A percentile compares a stretch with the other conserved stretches of the same genome.
phyloP scores from a whole-genome alignment of 2,888 invertebrate genomes.

The Girardia tigrina region DNA sequence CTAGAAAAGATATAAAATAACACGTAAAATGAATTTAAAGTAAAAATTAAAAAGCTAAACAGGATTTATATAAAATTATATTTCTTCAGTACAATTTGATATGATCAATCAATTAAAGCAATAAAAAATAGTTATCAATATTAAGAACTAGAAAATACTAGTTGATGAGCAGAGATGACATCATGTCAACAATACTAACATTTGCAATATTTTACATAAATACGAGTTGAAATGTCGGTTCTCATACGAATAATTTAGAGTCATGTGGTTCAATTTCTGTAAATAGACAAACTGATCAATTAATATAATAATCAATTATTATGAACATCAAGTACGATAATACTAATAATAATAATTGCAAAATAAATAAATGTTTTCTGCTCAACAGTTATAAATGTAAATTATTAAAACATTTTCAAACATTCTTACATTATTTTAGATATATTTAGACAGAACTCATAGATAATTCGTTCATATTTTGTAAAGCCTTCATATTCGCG shows the following conservation, averaged over 20 bases:
- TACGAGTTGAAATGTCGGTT: neutral
- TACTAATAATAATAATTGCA: no score
- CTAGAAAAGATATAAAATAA: no score
- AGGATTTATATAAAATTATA: neutral
- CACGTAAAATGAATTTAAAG: no score
- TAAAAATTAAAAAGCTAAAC: no score
- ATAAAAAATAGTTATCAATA: neutral
- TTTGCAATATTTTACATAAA: neutral
- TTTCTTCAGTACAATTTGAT: neutral
- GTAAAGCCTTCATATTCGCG: neutral
- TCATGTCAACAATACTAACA: neutral
- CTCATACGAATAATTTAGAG: neutral
- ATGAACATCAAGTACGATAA: no score
- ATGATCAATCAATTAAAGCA: neutral
- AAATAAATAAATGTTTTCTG: no score
- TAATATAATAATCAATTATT: no score
- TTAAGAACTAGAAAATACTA: neutral
- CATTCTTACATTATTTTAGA: neutral
- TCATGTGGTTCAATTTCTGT: neutral
- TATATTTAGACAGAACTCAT: conserved; percentile 1
- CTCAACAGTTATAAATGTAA: no score
- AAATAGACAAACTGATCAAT: neutral
- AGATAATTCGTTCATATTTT: neutral
- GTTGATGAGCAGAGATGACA: neutral
- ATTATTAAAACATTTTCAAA: neutral